These are phyloP conservation scores for Lycaon pictus DNA, from an alignment of 2,113 vertebrate species.

Conservation along the genomic window DNA sequence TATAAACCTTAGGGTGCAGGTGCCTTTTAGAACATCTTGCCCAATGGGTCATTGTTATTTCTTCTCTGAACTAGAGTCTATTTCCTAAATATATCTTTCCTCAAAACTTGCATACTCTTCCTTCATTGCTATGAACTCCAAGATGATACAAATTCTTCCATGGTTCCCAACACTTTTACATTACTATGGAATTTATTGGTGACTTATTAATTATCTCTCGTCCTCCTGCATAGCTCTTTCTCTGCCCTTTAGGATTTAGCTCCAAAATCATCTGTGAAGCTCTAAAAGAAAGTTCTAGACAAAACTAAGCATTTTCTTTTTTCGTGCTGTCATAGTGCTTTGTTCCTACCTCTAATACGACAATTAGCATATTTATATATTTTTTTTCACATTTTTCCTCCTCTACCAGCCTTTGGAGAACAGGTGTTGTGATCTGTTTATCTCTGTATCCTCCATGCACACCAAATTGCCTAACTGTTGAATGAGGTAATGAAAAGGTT, in stretches of 20 bases:
- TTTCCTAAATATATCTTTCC: background rate
- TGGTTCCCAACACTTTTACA: background rate
- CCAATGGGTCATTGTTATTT: background rate
- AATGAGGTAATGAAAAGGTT: slow-evolving; percentile 20
- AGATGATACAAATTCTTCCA: background rate
- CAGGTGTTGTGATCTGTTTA: slow-evolving; percentile 7
- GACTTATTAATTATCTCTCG: background rate
- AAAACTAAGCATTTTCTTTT: slow-evolving; percentile 33
- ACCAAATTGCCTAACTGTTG: slow-evolving; percentile 43
- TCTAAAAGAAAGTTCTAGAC: background rate
- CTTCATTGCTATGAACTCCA: slow-evolving; percentile 31
- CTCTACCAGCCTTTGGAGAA: slow-evolving; percentile 1
- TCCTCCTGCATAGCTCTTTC: background rate
- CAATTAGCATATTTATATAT: background rate
- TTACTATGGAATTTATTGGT: background rate
- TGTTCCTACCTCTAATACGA: background rate
- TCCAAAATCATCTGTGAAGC: slow-evolving; percentile 33
- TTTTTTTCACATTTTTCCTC: background rate
- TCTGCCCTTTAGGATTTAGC: background rate
- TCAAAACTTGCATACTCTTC: background rate
- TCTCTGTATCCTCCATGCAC: background rate
- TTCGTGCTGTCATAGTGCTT: background rate
- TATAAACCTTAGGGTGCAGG: background rate
- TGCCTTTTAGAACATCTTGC: background rate
- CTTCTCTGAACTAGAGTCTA: background rate